These are phyloP conservation scores for Muscicapa adusta DNA, from an alignment of 2,113 vertebrate genomes.

Conservation along the genomic window DNA sequence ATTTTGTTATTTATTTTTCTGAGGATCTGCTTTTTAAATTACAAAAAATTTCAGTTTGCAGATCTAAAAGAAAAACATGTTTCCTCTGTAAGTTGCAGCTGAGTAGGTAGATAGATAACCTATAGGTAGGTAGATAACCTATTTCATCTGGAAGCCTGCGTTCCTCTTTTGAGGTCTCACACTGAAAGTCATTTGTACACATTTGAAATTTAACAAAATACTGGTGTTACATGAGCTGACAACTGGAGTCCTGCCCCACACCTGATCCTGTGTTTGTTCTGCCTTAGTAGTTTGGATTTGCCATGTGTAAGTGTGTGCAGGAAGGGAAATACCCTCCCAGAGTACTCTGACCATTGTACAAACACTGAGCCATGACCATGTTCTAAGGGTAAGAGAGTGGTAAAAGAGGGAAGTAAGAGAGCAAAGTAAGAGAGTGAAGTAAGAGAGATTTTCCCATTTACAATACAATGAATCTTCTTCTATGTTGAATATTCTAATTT, in stretches of 20 bases:
- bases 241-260: background rate
- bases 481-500: no score
- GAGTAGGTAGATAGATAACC: background rate
- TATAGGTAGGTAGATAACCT: background rate
- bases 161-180: background rate
- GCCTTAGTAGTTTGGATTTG: background rate
- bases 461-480: no score
- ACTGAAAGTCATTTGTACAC: accelerated
- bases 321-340: background rate
- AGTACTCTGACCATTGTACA: background rate
- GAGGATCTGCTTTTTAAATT: background rate
- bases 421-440: no score
- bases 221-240: background rate
- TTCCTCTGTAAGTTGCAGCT: background rate
- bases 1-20: background rate
- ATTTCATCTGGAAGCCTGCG: background rate
- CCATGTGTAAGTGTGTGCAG: background rate
- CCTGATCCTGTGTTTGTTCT: background rate
- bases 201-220: background rate
- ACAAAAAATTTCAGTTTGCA: background rate
- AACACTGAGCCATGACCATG: background rate
- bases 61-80: background rate
- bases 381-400: no score
- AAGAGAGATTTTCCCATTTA: no score
- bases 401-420: no score